phyloP scores from a whole-genome alignment of 2,888 invertebrate genomes.

The Cepaea hortensis region DNA sequence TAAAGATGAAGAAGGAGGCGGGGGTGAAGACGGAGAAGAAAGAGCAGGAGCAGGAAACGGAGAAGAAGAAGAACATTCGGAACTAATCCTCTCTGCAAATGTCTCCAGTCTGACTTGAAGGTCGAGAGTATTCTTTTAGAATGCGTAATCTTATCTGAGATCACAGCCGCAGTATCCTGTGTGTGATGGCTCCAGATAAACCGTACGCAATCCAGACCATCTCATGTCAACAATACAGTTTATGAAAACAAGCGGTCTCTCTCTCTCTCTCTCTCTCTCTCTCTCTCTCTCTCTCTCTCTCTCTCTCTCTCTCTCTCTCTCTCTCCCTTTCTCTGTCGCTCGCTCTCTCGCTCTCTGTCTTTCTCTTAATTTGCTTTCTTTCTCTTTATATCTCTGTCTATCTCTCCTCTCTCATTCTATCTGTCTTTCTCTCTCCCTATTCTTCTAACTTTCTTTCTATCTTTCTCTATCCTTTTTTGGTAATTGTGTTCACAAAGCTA shows the following conservation, averaged over 20 bases:
- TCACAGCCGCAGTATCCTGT: too few species aligned
- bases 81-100: too few species aligned
- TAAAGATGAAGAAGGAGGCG: too few species aligned
- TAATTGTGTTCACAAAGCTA: not conserved
- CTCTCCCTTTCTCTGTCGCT: not conserved
- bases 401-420: not conserved
- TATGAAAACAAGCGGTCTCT: not conserved
- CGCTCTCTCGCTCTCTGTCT: not conserved
- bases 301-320: not conserved
- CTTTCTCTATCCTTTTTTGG: constrained; percentile 8
- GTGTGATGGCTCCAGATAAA: too few species aligned
- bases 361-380: not conserved
- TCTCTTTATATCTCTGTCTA: not conserved
- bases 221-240: too few species aligned
- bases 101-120: too few species aligned
- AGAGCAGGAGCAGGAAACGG: too few species aligned
- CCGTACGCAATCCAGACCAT: too few species aligned
- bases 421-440: not conserved
- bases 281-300: not conserved
- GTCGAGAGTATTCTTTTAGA: too few species aligned
- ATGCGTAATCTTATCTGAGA: too few species aligned
- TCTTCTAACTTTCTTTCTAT: not conserved
- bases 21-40: too few species aligned
- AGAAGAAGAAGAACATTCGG: too few species aligned
- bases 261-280: not conserved